Base-by-base conservation (phyloP, 2,888 invertebrate genomes). In the Ceramica pisi region DNA sequence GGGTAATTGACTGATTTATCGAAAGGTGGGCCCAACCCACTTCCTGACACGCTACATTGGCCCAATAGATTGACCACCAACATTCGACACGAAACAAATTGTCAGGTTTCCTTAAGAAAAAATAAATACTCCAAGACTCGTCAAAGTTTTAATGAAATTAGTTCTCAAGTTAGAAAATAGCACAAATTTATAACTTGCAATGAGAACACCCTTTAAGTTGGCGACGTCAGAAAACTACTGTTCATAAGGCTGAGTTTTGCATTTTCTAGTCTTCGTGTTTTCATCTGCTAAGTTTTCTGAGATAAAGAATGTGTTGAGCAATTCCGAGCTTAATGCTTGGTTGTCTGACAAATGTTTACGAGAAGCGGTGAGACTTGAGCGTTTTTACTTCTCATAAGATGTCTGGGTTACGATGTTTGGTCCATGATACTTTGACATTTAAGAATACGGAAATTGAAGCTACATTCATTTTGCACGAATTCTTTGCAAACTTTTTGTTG, bases 111-210 rank as follows among this genome's bases (percentile, higher is more conserved):
- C 21, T 16, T 3, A 35, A 14, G 31, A 35, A n/a, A 72, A 74
- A 72, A 46, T 23, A 67, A 69, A 51, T 31, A 62, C 16, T 41
- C 35, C 50, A 31, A 38, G 41, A 10, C 64, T 67, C 50, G 56
- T 51, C n/a, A 57, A 80, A 82, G 69, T 81, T 79, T 75, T 79
- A 83, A 83, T 83, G 79, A 84, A 84, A 83, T 82, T 84, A 77
- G 82, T 84, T 84, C 59, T 69, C 56, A 70, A 78, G 75, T 68
- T 71, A 78, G 71, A 84, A 80, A 75, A 83, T 68, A 75, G 72
- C 57, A 68, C 70, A 80, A 70, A 82, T 80, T 75, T 80, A 80
- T 72, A 82, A 80, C 73, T 78, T 80, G 70, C 75, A 75, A 72
- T 76, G 80, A 71, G 72, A 70, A 35, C 75, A 79, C 67, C 67